Evolutionary conservation across 1,140 invertebrate species (phyloP).

Genomic region (Argopecten irradians): DNA sequence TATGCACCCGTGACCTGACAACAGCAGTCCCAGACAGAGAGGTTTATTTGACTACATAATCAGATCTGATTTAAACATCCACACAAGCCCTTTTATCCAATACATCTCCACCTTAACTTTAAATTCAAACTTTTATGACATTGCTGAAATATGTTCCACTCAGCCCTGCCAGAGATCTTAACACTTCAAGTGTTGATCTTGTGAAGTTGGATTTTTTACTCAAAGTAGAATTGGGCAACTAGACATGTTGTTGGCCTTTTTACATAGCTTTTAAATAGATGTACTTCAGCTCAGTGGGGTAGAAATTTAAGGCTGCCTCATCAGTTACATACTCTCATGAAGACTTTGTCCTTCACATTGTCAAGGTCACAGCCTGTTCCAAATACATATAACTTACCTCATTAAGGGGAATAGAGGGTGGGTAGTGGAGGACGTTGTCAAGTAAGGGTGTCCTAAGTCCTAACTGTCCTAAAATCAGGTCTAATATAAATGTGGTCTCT

Average conservation of each 20-base stretch:
- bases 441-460: neutral
- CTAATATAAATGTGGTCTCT: neutral
- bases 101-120: neutral
- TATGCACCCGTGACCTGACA: neutral
- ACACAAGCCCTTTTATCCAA: neutral
- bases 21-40: neutral
- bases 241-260: neutral
- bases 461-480: neutral
- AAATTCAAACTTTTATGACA: slow-evolving; percentile 12
- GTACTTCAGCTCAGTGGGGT: neutral
- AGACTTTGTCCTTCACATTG: neutral
- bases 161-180: neutral
- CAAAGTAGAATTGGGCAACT: neutral
- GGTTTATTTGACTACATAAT: neutral
- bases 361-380: neutral
- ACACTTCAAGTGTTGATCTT: slow-evolving; percentile 11
- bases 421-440: too few relatives aligned
- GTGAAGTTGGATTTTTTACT: neutral
- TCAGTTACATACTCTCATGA: neutral
- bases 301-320: neutral
- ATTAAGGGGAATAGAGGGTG: too few relatives aligned
- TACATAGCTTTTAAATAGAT: neutral
- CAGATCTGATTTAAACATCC: neutral
- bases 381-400: neutral
- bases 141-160: neutral